Percentiles rank a stretch among this genome's conserved stretches.
Evolutionary conservation across 2,113 vertebrate species (phyloP).

Genomic region (Lanius ludovicianus): DNA sequence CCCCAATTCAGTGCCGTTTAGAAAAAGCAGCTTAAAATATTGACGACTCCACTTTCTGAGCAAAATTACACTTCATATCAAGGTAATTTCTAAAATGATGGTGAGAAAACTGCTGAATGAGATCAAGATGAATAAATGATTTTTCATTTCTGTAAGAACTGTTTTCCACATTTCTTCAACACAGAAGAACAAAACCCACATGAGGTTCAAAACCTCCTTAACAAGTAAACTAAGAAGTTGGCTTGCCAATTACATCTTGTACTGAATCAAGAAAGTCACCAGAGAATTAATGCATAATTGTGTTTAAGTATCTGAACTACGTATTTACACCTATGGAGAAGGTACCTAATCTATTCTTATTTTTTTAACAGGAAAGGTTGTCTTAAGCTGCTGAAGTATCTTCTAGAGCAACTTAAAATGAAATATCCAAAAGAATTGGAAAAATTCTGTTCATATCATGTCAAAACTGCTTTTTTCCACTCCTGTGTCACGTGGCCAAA

Average conservation of each 20-base stretch:
- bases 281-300: background rate
- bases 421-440: constrained; percentile 56
- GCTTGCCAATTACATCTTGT: background rate
- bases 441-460: constrained; percentile 83
- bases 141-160: background rate
- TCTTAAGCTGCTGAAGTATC: constrained; percentile 86
- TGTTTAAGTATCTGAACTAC: background rate
- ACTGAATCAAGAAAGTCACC: background rate
- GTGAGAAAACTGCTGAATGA: background rate
- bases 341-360: background rate
- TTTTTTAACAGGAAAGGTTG: constrained; percentile 80
- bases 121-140: background rate
- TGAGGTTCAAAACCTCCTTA: background rate
- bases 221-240: background rate
- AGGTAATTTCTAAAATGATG: background rate
- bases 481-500: constrained; percentile 58
- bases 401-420: constrained; percentile 79
- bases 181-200: background rate
- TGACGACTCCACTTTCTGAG: background rate
- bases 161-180: background rate
- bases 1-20: background rate
- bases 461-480: constrained; percentile 84
- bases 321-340: background rate
- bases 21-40: background rate
- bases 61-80: background rate